These are phyloP conservation scores for Armadillidium nasatum DNA, from an alignment of 1,140 invertebrate species.

Conservation along the genomic window DNA sequence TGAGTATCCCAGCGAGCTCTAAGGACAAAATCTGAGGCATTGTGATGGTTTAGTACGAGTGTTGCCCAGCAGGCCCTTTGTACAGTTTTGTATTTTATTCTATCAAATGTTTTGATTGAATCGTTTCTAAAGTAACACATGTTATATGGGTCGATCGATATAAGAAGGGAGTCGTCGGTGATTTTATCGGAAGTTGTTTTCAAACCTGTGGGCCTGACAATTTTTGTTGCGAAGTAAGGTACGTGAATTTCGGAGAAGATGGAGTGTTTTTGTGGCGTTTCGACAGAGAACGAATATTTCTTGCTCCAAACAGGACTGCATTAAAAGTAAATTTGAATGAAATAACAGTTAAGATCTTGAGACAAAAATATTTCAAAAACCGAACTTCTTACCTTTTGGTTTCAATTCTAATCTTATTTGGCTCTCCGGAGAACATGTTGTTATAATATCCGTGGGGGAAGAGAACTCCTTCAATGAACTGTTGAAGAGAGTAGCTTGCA, in stretches of 20 bases:
- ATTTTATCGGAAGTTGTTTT: neutral
- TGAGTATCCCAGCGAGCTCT: too few relatives aligned
- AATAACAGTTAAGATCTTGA: neutral
- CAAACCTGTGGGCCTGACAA: neutral
- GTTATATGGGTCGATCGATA: neutral
- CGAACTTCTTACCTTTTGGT: neutral
- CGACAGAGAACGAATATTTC: neutral
- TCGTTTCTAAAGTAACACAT: neutral
- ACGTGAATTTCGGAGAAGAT: neutral
- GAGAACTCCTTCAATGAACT: neutral
- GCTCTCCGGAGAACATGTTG: neutral
- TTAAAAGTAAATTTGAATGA: neutral
- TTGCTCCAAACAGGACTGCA: neutral
- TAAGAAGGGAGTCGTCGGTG: neutral
- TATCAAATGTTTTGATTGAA: neutral
- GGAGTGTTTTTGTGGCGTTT: neutral
- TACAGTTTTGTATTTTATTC: neutral
- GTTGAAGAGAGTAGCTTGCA: neutral
- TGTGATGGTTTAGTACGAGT: too few relatives aligned
- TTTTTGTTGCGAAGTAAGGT: neutral
- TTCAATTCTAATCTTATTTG: neutral
- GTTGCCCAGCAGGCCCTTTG: neutral
- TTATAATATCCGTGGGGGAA: neutral
- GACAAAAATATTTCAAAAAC: neutral
- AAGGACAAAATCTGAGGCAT: too few relatives aligned